Evolutionary conservation across 2,888 invertebrate species (phyloP).

Genomic region (Tetragonula carbonaria): DNA sequence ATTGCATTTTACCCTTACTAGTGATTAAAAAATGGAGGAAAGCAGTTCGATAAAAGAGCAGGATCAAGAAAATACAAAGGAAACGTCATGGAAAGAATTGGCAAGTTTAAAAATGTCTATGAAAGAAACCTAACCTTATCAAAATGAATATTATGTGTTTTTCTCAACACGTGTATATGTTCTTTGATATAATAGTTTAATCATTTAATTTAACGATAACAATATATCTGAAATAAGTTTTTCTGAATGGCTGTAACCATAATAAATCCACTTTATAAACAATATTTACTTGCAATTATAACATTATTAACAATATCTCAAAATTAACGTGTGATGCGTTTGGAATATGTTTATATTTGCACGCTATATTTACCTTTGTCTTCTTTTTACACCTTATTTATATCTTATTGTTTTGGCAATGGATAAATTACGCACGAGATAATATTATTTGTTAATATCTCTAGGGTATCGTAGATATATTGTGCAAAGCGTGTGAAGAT

Average conservation of each 20-base stretch:
- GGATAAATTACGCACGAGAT: neutral
- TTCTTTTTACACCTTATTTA: neutral
- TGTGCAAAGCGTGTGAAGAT: slow-evolving; percentile 95
- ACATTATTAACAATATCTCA: neutral
- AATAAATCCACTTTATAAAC: too few species aligned
- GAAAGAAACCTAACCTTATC: slow-evolving; percentile 23
- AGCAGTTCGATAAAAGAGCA: neutral
- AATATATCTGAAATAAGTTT: neutral
- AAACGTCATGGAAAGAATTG: slow-evolving; percentile 86
- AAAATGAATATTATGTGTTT: neutral
- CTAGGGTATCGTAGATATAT: slow-evolving; percentile 94
- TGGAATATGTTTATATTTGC: neutral
- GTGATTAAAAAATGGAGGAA: slow-evolving; percentile 42
- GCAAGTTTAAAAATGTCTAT: slow-evolving; percentile 82
- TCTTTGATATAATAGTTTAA: neutral
- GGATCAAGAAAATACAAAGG: slow-evolving; percentile 71
- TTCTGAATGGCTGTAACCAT: too few species aligned
- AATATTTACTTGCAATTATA: neutral
- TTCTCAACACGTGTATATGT: neutral
- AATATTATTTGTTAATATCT: slow-evolving; percentile 18
- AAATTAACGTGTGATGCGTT: neutral
- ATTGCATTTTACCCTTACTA: neutral
- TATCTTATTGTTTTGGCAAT: neutral
- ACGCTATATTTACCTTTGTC: neutral
- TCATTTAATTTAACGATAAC: neutral